These are phyloP conservation scores for Meloidogyne exigua DNA, from an alignment of 1,140 invertebrate genomes.

Conservation along the genomic window DNA sequence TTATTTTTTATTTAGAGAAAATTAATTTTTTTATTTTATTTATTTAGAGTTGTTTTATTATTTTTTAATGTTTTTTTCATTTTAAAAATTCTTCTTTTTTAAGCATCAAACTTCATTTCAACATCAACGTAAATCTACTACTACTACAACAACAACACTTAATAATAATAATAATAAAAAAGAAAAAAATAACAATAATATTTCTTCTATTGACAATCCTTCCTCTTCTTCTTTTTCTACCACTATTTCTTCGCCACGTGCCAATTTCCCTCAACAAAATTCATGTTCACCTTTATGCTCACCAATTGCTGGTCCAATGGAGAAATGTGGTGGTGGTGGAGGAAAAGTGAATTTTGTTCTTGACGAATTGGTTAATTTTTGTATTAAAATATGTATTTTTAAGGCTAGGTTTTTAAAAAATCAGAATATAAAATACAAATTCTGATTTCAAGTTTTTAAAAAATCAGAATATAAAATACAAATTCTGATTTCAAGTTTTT, in stretches of 20 bases:
- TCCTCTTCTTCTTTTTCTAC: too few relatives aligned
- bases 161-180: background rate
- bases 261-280: background rate
- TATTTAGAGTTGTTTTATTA: background rate
- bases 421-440: background rate
- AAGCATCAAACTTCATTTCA: conserved; percentile 2
- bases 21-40: background rate
- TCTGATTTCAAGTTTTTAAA: too few relatives aligned
- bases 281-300: background rate
- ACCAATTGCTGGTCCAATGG: conserved; percentile 15
- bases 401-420: too few relatives aligned
- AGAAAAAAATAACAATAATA: background rate
- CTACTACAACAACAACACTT: too few relatives aligned
- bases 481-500: too few relatives aligned
- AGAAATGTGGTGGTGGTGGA: conserved; percentile 1
- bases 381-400: too few relatives aligned
- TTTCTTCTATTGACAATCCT: background rate
- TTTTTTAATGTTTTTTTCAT: background rate
- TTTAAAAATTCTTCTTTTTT: background rate
- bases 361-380: conserved; percentile 33
- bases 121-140: background rate
- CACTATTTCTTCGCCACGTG: conserved; percentile 11
- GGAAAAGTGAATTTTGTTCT: conserved; percentile 33
- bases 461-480: too few relatives aligned
- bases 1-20: background rate